phyloP scores from a whole-genome alignment of 2,888 invertebrate genomes.

The Branchellion lobata region DNA sequence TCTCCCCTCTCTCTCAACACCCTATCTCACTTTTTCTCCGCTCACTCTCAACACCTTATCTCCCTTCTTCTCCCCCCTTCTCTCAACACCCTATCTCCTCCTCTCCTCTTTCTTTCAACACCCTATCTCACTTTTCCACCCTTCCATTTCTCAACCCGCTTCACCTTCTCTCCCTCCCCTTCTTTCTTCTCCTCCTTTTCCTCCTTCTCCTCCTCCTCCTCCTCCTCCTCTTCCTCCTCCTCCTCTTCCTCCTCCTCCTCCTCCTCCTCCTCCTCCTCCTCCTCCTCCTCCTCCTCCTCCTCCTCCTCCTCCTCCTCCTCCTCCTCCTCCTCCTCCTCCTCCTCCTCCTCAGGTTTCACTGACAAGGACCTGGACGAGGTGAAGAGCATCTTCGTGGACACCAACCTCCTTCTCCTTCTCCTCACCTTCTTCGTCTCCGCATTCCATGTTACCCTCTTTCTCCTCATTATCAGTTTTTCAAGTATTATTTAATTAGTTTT shows the following conservation, averaged over 20 bases:
- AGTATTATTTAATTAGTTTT: background rate
- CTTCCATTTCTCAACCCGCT: no score
- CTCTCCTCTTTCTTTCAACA: no score
- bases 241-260: slow-evolving; percentile 18
- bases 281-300: background rate
- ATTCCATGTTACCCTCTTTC: slow-evolving; percentile 89
- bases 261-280: background rate
- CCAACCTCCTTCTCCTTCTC: slow-evolving; percentile 85
- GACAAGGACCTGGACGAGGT: slow-evolving; percentile 93
- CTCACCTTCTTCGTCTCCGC: slow-evolving; percentile 86
- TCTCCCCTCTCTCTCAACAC: no score
- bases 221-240: background rate
- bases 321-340: background rate
- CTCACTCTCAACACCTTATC: no score
- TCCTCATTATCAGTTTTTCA: slow-evolving; percentile 57
- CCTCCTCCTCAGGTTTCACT: slow-evolving; percentile 70
- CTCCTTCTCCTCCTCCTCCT: slow-evolving; percentile 17
- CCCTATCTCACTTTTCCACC: no score
- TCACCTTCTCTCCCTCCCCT: no score
- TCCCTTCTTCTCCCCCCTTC: no score
- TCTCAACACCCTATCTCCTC: no score
- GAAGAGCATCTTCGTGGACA: slow-evolving; percentile 92
- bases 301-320: no score
- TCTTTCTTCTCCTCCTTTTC: no score
- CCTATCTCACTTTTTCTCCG: no score